Base-by-base conservation (phyloP, 2,888 invertebrate species). In the Agrochola lota region DNA sequence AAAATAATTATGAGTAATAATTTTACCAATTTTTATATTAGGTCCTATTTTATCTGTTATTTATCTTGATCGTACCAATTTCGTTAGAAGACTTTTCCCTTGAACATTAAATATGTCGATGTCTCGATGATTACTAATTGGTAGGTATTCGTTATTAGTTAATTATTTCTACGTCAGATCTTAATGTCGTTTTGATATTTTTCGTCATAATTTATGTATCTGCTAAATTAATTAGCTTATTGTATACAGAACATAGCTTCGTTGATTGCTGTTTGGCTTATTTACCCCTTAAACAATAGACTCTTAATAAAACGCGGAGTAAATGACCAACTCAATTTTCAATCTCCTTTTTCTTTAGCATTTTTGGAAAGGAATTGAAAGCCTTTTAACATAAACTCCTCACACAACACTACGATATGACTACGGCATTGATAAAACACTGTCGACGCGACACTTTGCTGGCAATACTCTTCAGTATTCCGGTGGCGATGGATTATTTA, bases 401-500 rank as follows among this genome's bases (percentile, higher is more conserved):
- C 30, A 17, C 63, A 59, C 9, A 71, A 59, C 17, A 67, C 12
- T 5, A 26, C 49, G 3, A 49, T 59, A 70, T 67, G 26, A 74
- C 69, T 68, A 63, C 5, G 49, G 35, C 4, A 70, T 55, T 59
- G 67, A 80, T 70, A 76, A 72, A 85, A 80, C 55, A n/a, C 71
- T 63, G 78, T 71, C 40, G 62, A 62, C 69, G 81, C 40, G 81
- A 77, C 82, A 76, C 69, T 77, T 17, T 30, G 40, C 57, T n/a
- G 12, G 55, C 76, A 71, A 72, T 9, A 71, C 35, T 5, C 84
- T 88, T 91, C 87, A 87, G 91, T 92, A 92, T 93, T 92, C 92
- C 88, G 84, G 69, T 74, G 84, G 89, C 89, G 90, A 74, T 77
- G 84, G 81, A 85, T 80, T 95, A 93, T 95, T 95, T 95, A 92